Base-by-base conservation (phyloP, 1,140 invertebrate genomes). In the Caenorhabditis brenneri region DNA sequence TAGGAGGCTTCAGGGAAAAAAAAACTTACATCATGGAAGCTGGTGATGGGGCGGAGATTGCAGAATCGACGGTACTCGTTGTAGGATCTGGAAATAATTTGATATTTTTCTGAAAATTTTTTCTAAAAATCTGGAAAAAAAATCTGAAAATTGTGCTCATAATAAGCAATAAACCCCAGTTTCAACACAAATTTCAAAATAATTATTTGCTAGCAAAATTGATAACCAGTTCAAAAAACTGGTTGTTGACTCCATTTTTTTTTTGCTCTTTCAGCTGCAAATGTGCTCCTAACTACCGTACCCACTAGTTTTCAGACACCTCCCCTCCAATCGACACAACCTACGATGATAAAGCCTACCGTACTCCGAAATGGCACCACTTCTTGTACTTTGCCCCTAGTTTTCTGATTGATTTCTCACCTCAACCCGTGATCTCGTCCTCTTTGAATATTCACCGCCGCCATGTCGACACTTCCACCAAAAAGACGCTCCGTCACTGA, bases 51-150 rank as follows among this genome's bases (percentile, higher is more conserved):
- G 16, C 93, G 93, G 91, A 99, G 93, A 88, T 96, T 95, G 90
- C 95, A 96, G 0, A 94, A 94, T 82, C 94, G 93, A 58, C 95
- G 92, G 94, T 95, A 97, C 0, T 93, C 91, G 2, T 94, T 94
- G 89, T 96, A 97, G 0, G 95, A 92, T 0, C 95, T 94, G 7
- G 97, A 92, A 15, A 42, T 6, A 42, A 6, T 42, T 5, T 6
- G 39, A 12, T 42, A 42, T 42, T n/a, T n/a, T n/a, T n/a, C n/a
- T n/a, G n/a, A n/a, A n/a, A n/a, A n/a, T n/a, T n/a, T n/a, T n/a
- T n/a, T n/a, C n/a, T n/a, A n/a, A n/a, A n/a, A n/a, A n/a, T n/a
- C n/a, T n/a, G n/a, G n/a, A n/a, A n/a, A n/a, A n/a, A n/a, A n/a
- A n/a, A n/a, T n/a, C n/a, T n/a, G n/a, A n/a, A n/a, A n/a, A n/a